Base-by-base conservation (phyloP, 2,888 invertebrate genomes). In the Tinea trinotella region DNA sequence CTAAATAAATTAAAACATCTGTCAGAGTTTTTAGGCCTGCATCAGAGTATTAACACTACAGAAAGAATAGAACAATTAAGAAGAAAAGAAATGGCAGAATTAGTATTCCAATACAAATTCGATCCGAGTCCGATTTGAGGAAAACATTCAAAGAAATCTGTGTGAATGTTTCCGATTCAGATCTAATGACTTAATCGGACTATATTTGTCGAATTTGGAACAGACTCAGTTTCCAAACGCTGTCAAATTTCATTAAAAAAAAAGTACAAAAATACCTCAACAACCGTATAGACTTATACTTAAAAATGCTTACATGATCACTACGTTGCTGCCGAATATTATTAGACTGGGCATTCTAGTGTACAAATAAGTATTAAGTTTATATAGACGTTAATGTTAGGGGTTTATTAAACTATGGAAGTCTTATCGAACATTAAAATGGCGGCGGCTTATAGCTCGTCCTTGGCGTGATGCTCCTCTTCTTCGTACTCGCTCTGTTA, bases 391-490 rank as follows among this genome's bases (percentile, higher is more conserved):
- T 30, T 30, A 30, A 30, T 30, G 3, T 30, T 30, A 30, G n/a
- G n/a, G n/a, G n/a, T 24, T 71, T 70, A 74, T 73, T 80, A 80
- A 69, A 59, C 76, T 81, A 83, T 73, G 79, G 78, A 79, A 81
- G 81, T 79, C 73, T 77, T 70, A 67, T 70, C 15, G 24, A 59
- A 62, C 60, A n/a, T 64, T 61, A 64, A 46, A 36, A 15, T 35
- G 9, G 18, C n/a, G 63, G 48, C 55, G 57, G 70, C 75, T 92
- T 93, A 94, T 88, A 94, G 88, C 82, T 94, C 94, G 74, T 94
- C 94, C 70, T 92, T 92, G 68, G 90, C 86, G 62, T 91, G 90
- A 63, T 87, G 78, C 64, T 92, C 92, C 52, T 93, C 93, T 63
- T 93, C 92, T 44, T 91, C 91, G 60, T 89, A 90, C 64, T 91